phyloP scores from a whole-genome alignment of 1,140 invertebrate genomes.

The Potamilus streckersoni region DNA sequence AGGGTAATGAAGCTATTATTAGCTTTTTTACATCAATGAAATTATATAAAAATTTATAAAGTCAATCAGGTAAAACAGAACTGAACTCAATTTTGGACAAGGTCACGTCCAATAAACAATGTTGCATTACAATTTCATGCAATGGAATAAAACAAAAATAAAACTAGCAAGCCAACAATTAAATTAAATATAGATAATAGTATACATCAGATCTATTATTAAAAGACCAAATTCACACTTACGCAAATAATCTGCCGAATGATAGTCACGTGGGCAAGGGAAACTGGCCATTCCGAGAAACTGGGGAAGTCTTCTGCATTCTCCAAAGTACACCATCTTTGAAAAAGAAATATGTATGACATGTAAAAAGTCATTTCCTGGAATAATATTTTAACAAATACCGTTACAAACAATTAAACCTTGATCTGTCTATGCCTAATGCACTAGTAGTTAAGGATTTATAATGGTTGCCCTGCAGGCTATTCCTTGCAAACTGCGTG shows the following conservation, averaged over 20 bases:
- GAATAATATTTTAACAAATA: neutral
- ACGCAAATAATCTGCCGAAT: conserved; percentile 7
- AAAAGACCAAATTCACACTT: neutral
- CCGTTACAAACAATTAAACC: neutral
- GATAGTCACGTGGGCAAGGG: neutral
- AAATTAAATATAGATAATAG: too few species aligned
- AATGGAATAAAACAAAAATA: too few species aligned
- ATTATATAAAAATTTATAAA: too few species aligned
- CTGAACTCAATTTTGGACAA: too few species aligned
- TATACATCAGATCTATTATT: neutral
- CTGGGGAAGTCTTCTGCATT: neutral
- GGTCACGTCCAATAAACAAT: too few species aligned
- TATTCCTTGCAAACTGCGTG: neutral
- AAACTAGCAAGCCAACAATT: too few species aligned
- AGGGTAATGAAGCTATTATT: too few species aligned
- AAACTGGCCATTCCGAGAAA: neutral
- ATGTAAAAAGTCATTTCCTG: conserved; percentile 1
- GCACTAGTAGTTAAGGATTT: neutral
- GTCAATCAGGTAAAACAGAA: too few species aligned
- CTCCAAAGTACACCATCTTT: conserved; percentile 5
- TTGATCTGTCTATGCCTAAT: too few species aligned
- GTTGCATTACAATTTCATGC: too few species aligned
- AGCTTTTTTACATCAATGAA: too few species aligned
- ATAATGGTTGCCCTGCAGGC: neutral
- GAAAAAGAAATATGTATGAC: neutral